Conservation (phyloP, 2,888 invertebrate species). For the Dryomyza anilis region DNA sequence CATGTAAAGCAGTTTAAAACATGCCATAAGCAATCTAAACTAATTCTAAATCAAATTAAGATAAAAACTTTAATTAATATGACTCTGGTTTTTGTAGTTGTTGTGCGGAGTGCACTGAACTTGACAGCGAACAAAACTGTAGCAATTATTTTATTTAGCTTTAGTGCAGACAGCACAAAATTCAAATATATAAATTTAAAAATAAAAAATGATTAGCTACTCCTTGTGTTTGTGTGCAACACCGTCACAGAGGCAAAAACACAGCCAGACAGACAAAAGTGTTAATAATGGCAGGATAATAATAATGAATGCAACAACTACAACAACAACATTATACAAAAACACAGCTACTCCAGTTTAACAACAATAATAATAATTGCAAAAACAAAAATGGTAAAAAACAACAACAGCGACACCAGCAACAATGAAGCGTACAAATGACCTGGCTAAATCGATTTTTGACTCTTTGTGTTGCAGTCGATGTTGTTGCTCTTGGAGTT, state of each 20-base stretch:
- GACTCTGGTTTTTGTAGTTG: too few species aligned
- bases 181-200: too few species aligned
- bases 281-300: not conserved
- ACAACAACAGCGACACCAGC: not conserved
- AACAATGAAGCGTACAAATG: not conserved
- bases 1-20: too few species aligned
- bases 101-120: too few species aligned
- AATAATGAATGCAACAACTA: not conserved
- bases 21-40: too few species aligned
- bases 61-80: too few species aligned
- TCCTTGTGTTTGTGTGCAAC: not conserved
- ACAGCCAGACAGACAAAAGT: not conserved
- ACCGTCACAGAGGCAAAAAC: too few species aligned
- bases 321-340: not conserved
- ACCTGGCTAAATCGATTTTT: conserved; percentile 6
- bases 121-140: too few species aligned
- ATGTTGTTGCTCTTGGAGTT: too few species aligned
- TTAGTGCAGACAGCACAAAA: too few species aligned
- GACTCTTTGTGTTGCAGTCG: not conserved
- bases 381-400: not conserved
- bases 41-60: too few species aligned
- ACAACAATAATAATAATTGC: not conserved
- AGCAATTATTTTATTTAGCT: too few species aligned
- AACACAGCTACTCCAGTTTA: not conserved
- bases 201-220: not conserved